Evolutionary conservation across 2,888 invertebrate species (phyloP).

Genomic region (Agrochola circellaris): DNA sequence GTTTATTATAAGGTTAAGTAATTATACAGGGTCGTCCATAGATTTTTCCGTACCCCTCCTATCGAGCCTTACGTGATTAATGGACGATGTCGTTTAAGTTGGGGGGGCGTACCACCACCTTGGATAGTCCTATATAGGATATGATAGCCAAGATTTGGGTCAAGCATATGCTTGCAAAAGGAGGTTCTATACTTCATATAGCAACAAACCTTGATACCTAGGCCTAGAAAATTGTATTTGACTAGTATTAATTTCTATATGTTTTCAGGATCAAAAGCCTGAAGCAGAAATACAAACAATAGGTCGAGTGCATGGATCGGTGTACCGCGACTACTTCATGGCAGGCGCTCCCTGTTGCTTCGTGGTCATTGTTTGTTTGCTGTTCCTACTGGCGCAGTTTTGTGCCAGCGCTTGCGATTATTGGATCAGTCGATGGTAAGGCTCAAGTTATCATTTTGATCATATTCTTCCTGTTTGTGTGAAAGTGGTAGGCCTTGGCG

Average conservation of each 20-base stretch:
- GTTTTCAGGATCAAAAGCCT: constrained; percentile 83
- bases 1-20: too few species aligned
- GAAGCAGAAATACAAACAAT: constrained; percentile 81
- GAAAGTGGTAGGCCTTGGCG: not conserved
- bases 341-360: constrained; percentile 79
- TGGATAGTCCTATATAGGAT: not conserved
- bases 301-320: constrained; percentile 82
- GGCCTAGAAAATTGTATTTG: not conserved
- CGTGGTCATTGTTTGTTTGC: constrained; percentile 75
- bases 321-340: constrained; percentile 85
- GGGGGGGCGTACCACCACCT: not conserved
- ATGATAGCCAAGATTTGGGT: not conserved
- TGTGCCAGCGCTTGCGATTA: constrained; percentile 86
- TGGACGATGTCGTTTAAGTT: too few species aligned
- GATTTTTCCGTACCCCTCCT: too few species aligned
- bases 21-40: too few species aligned
- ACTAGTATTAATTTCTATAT: not conserved
- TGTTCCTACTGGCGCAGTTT: constrained; percentile 91
- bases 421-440: constrained; percentile 86
- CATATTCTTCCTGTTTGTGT: not conserved
- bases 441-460: not conserved
- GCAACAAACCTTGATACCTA: not conserved
- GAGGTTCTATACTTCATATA: not conserved
- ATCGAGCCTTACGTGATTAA: too few species aligned
- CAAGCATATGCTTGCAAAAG: not conserved